A percentile compares a stretch with the other conserved stretches of the same genome.
Evolutionary conservation across 2,888 invertebrate genomes (phyloP).

Genomic region (Tenthredo amoena): DNA sequence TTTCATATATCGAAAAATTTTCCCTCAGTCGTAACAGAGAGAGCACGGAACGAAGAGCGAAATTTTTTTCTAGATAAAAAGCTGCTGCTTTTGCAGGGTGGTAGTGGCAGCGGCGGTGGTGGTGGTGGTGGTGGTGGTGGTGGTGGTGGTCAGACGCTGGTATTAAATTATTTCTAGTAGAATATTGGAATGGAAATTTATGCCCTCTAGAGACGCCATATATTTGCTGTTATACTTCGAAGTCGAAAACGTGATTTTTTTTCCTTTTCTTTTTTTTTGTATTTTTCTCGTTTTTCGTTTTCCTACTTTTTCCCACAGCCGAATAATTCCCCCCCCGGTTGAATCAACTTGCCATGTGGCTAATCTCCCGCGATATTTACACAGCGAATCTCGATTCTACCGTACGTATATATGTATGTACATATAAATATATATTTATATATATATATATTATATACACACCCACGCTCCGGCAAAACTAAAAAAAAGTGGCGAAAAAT

Average conservation of each 20-base stretch:
- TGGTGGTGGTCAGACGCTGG: neutral
- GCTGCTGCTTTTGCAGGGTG: neutral
- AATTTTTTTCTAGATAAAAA: neutral
- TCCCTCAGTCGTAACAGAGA: neutral
- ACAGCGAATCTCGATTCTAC: neutral
- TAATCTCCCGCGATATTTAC: slow-evolving; percentile 6
- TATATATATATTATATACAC: neutral
- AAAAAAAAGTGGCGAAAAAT: neutral
- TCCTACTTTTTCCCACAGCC: neutral
- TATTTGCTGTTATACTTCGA: neutral
- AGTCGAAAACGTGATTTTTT: slow-evolving; percentile 7
- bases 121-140: neutral
- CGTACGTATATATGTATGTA: neutral
- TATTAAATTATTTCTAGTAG: slow-evolving; percentile 32
- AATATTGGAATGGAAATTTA: slow-evolving; percentile 44
- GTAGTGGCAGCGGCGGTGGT: neutral
- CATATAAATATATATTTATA: neutral
- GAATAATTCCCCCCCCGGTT: slow-evolving; percentile 7
- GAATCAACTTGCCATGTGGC: slow-evolving; percentile 16
- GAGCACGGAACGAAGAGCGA: neutral
- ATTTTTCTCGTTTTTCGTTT: neutral
- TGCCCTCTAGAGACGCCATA: slow-evolving; percentile 11
- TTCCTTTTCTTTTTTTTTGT: neutral
- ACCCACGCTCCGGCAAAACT: neutral
- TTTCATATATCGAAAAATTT: neutral